A percentile compares a stretch with the other conserved stretches of the same genome.
These are phyloP conservation scores for Phoxinus dragarum DNA, from an alignment of 2,797 vertebrate genomes.

Conservation along the genomic window DNA sequence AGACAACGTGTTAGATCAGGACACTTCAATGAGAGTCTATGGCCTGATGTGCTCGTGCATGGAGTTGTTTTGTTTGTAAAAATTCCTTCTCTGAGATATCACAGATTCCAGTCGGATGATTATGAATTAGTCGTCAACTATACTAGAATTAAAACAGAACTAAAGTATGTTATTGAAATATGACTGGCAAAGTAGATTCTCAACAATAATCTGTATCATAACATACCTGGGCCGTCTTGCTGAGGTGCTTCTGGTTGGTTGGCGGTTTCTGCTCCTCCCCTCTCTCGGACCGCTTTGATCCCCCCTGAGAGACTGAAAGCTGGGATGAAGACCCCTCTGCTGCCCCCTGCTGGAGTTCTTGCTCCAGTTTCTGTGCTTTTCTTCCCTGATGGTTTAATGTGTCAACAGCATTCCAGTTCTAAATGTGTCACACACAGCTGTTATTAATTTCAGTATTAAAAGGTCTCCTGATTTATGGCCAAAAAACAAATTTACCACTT, in stretches of 20 bases:
- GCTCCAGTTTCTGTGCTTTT: constrained; percentile 36
- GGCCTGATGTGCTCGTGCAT: background rate
- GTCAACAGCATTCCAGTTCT: constrained; percentile 64
- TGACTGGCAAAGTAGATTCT: background rate
- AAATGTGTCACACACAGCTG: background rate
- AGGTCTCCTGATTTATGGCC: background rate
- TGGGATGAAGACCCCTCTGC: constrained; percentile 65
- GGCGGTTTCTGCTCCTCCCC: constrained; percentile 11
- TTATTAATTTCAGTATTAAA: constrained; percentile 9
- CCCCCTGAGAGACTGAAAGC: background rate
- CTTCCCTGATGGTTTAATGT: constrained; percentile 55
- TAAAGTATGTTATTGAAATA: background rate
- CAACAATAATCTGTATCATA: background rate
- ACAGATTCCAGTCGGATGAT: background rate
- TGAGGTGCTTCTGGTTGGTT: constrained; percentile 2
- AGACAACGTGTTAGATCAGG: constrained; percentile 65
- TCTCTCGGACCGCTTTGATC: background rate
- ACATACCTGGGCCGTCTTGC: constrained; percentile 19
- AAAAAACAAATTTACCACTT: background rate
- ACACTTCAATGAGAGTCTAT: constrained; percentile 1
- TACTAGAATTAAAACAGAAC: background rate
- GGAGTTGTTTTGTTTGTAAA: background rate
- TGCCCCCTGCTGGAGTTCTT: constrained; percentile 65
- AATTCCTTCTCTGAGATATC: background rate
- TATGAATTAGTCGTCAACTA: background rate